Conservation (phyloP, 2,888 invertebrate species). For the Aphidius colemani region DNA sequence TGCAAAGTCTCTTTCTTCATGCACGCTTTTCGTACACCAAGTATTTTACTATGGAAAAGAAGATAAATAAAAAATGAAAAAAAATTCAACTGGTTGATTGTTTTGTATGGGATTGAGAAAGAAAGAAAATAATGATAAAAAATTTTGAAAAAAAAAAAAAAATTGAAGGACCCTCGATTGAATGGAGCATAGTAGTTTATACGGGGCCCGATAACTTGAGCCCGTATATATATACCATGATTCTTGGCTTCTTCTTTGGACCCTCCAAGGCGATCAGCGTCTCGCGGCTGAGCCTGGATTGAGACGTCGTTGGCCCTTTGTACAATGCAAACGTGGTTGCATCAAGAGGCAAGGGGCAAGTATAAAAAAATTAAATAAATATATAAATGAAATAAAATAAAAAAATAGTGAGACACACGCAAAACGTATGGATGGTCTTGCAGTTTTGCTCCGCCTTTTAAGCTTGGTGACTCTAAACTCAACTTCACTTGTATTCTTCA, state of each 20-base stretch:
- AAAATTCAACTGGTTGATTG: too few relatives aligned
- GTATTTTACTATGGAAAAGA: not conserved
- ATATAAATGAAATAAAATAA: constrained; percentile 7
- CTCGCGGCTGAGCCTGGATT: constrained; percentile 44
- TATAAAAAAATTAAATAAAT: constrained; percentile 4
- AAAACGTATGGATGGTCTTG: constrained; percentile 26
- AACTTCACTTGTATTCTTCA: constrained; percentile 17
- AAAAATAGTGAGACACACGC: constrained; percentile 20
- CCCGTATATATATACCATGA: not conserved
- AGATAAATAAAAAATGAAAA: not conserved
- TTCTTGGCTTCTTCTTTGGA: constrained; percentile 33
- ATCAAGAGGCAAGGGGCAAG: constrained; percentile 9
- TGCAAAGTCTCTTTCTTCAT: constrained; percentile 39
- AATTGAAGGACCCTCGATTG: too few relatives aligned
- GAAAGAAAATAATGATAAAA: constrained; percentile 6
- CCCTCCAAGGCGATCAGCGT: constrained; percentile 51
- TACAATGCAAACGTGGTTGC: constrained; percentile 40
- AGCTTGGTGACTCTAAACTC: constrained; percentile 27
- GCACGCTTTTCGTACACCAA: constrained; percentile 46
- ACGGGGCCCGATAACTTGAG: constrained; percentile 4
- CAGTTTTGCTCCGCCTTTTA: constrained; percentile 16
- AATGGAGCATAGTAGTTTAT: constrained; percentile 22
- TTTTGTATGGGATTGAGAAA: constrained; percentile 3
- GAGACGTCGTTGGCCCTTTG: constrained; percentile 60
- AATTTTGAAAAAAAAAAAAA: too few relatives aligned